These are phyloP conservation scores for Melanostigma gelatinosum DNA, from an alignment of 2,113 vertebrate species.

Conservation along the genomic window DNA sequence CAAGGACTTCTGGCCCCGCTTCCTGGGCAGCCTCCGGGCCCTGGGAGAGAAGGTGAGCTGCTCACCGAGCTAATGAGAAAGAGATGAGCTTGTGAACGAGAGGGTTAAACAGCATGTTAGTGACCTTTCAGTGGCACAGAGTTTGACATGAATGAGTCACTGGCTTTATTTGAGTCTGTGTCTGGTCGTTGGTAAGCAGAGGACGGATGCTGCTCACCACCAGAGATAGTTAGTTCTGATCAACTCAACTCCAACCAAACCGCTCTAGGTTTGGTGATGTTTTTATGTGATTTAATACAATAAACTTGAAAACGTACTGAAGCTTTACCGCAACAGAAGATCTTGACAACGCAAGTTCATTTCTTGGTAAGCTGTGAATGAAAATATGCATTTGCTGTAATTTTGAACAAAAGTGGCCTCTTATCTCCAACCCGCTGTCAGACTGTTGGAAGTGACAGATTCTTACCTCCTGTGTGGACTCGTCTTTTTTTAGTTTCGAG, in stretches of 20 bases:
- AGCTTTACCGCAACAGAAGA: neutral
- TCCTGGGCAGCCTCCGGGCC: constrained; percentile 92
- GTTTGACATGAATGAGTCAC: too few species aligned
- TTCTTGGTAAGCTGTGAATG: neutral
- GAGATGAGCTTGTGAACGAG: neutral
- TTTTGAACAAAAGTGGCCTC: constrained; percentile 1
- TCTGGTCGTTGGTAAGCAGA: neutral
- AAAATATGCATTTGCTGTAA: neutral
- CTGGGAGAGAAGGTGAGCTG: constrained; percentile 92
- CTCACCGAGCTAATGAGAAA: neutral
- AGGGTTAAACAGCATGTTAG: neutral
- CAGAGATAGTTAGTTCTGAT: neutral
- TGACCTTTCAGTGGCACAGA: neutral
- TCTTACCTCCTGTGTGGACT: neutral
- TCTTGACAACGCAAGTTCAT: neutral
- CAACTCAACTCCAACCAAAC: neutral
- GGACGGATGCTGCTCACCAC: neutral
- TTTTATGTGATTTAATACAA: neutral
- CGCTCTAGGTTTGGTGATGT: neutral
- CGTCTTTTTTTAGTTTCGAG: neutral
- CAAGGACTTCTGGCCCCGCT: constrained; percentile 97
- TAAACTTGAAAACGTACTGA: neutral
- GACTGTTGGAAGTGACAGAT: neutral
- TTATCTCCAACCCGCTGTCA: neutral
- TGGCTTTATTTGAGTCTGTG: neutral